Percentiles rank a stretch among this genome's conserved stretches.
phyloP scores from a whole-genome alignment of 2,888 invertebrate species.

The Synergus itoensis region DNA sequence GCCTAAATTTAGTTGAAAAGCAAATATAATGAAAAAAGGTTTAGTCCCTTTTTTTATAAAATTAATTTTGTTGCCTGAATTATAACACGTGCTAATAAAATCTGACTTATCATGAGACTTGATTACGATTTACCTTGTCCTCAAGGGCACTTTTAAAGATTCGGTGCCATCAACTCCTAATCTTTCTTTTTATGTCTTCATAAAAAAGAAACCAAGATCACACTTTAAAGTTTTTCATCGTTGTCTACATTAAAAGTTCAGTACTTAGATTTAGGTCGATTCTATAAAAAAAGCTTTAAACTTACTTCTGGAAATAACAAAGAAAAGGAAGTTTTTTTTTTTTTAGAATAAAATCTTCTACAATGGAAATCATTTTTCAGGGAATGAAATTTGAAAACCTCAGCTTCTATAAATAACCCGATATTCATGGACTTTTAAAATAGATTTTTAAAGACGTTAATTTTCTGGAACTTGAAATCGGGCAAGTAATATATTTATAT shows the following conservation, averaged over 20 bases:
- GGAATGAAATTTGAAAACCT: too few species aligned
- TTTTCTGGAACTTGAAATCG: background rate
- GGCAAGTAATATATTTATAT: background rate
- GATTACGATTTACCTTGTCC: constrained; percentile 22
- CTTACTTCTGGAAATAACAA: background rate
- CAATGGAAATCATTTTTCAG: too few species aligned
- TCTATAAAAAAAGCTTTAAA: background rate
- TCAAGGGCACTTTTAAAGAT: constrained; percentile 25
- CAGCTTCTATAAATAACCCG: too few species aligned
- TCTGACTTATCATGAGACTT: background rate
- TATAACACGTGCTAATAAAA: background rate
- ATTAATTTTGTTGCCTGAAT: background rate
- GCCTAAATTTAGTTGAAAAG: too few species aligned
- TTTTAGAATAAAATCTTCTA: too few species aligned
- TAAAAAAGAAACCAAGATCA: background rate
- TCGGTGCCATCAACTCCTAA: background rate
- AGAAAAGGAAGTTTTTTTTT: background rate
- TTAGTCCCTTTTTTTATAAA: background rate
- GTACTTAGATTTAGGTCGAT: background rate
- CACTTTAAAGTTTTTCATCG: background rate
- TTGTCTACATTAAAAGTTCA: background rate
- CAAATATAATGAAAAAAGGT: background rate
- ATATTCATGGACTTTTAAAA: too few species aligned
- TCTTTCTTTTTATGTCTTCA: constrained; percentile 18
- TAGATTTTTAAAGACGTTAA: too few species aligned